Evolutionary conservation across 2,888 invertebrate genomes (phyloP), one percentile per base, ranked within the genome.

Genomic region (Limnephilus auricula): DNA sequence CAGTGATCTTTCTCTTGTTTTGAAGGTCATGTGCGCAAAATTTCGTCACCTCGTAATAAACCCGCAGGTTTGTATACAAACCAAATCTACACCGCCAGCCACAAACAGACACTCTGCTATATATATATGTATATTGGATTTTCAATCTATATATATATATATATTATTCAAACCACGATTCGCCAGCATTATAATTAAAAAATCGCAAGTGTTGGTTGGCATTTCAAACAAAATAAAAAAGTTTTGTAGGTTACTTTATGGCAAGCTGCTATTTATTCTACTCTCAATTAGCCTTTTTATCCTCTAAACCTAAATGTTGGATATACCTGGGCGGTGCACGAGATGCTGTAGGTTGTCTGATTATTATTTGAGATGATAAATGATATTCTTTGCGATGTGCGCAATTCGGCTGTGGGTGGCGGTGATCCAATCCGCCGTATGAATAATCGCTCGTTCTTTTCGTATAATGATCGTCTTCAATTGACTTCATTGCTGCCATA

Each of bases 391-490:
- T 84, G 83, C 12, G 37, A n/a, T 40, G 3, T 40, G 65, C 78
- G n/a, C 78, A 78, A 78, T 78, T 65, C 25, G 78, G 87, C 34
- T 78, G 87, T 88, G 87, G 87, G 87, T 78, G 87, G 87, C 34
- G 34, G 78, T 78, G 78, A 88, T 88, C 79, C 85, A 85, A 85
- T 85, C 85, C 30, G 34, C 85, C 40, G 4, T 13, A 30, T 50
- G 40, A 85, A 40, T 85, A 85, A 85, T 85, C 85, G 37, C 40
- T 34, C 40, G 40, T 37, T 45, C 50, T n/a, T 85, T 85, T 45
- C 45, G 32, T 80, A 80, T 85, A 45, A 85, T 85, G 85, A 40
- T 37, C 45, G 3, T 85, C 25, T 85, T 40, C 85, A 40, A 85
- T 85, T 85, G 85, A 10, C 32, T 40, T 85, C 50, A 85, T 85